Evolutionary conservation across 2,113 vertebrate genomes (phyloP).

Genomic region (Plecturocebus donacophilus): DNA sequence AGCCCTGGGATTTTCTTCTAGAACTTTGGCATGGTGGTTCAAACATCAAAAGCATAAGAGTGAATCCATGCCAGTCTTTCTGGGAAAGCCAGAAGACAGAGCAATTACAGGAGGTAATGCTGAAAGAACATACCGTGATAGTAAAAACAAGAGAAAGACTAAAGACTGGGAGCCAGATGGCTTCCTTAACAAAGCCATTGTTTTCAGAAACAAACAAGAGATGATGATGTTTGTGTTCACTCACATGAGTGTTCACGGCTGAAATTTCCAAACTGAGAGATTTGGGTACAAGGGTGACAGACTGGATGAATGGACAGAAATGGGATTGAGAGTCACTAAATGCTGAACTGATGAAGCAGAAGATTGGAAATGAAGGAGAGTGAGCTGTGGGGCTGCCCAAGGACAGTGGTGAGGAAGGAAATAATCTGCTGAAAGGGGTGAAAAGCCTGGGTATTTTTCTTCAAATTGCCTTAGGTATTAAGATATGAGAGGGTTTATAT

Average conservation of each 20-base stretch:
- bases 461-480: neutral
- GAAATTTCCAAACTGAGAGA: neutral
- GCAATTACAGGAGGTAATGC: neutral
- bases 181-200: neutral
- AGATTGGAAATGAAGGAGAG: neutral
- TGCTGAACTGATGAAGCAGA: neutral
- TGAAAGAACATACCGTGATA: neutral
- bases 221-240: neutral
- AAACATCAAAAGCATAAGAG: neutral
- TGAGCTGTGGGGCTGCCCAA: neutral
- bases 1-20: neutral
- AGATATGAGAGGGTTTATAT: neutral
- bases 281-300: rapidly evolving
- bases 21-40: neutral
- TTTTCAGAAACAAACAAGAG: neutral
- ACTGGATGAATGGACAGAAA: neutral
- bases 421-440: neutral
- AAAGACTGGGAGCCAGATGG: neutral
- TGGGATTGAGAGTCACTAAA: neutral
- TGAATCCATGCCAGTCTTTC: neutral
- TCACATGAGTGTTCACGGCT: neutral
- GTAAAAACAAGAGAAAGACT: neutral
- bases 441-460: neutral
- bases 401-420: neutral
- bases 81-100: neutral